Conservation (phyloP, 2,113 vertebrate species). For the Cepphus grylle region DNA sequence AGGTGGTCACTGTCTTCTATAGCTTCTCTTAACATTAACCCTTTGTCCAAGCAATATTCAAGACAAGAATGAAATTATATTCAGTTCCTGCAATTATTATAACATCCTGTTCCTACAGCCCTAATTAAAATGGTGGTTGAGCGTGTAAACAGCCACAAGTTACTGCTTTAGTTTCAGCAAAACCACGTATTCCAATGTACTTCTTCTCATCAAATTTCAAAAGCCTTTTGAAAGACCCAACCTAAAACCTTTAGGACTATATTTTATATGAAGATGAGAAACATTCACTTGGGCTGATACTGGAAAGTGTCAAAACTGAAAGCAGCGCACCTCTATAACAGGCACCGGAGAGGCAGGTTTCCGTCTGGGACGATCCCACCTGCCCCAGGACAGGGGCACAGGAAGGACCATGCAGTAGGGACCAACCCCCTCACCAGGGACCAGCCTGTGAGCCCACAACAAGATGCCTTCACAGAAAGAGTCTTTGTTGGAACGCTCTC, state of each 20-base stretch:
- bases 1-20: background rate
- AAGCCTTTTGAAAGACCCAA: background rate
- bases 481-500: fast-evolving
- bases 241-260: background rate
- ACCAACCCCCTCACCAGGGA: background rate
- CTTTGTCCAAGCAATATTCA: background rate
- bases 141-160: background rate
- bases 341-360: background rate
- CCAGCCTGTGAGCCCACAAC: fast-evolving
- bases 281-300: background rate
- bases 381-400: fast-evolving
- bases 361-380: background rate
- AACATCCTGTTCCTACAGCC: background rate
- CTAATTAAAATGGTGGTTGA: background rate
- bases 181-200: background rate
- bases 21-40: background rate
- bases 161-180: background rate
- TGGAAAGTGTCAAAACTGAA: background rate
- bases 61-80: background rate
- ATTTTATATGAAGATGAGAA: background rate
- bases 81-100: background rate
- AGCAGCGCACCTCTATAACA: fast-evolving
- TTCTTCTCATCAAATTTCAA: background rate
- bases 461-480: background rate
- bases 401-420: background rate